Base-by-base conservation (phyloP, 2,113 vertebrate genomes). In the Pristiophorus japonicus region DNA sequence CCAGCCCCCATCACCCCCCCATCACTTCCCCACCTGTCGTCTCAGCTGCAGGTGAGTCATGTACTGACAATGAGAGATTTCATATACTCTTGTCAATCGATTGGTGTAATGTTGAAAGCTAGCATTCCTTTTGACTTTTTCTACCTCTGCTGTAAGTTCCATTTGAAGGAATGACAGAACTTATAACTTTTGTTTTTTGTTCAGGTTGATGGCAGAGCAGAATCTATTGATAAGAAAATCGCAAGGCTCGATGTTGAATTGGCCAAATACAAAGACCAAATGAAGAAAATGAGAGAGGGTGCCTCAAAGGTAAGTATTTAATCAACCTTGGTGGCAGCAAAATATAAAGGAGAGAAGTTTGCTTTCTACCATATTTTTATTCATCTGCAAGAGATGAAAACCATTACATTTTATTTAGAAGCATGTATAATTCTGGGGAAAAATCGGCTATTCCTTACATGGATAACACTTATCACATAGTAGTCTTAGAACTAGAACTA, bases 281-380 rank as follows among this genome's bases (percentile, higher is more conserved):
- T 99, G 98, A 99, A 99, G 96, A 99, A 99, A 97, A 99, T 99
- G 99, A 98, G 98, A 97, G 99, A 99, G 90, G 99, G 99, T 4
- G 99, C 99, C 94, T 98, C 98, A 95, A 99, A 99, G 98, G 99
- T 99, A 97, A 97, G 96, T 95, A 30, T 10, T 94, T 95, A 30
- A 42, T 30, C 59, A n/a, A 95, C 45, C 3, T 27, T 42, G 5
- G 6, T 94, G 18, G 20, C 42, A 45, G 27, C 14, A 47, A 94
- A 65, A 63, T 38, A 22, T 73, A 10, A 70, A 59, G 22, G 51
- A 1, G 51, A 1, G 24, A 90, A 59, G 22, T 3, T 81, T 42
- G 78, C 88, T 59, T 90, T 63, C 1, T 92, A 18, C 65, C 5
- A 16, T 45, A 30, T 73, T 14, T 47, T 47, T 73, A 34, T 27